Base-by-base conservation (phyloP, 1,140 invertebrate species). In the Alviniconcha marisindica region DNA sequence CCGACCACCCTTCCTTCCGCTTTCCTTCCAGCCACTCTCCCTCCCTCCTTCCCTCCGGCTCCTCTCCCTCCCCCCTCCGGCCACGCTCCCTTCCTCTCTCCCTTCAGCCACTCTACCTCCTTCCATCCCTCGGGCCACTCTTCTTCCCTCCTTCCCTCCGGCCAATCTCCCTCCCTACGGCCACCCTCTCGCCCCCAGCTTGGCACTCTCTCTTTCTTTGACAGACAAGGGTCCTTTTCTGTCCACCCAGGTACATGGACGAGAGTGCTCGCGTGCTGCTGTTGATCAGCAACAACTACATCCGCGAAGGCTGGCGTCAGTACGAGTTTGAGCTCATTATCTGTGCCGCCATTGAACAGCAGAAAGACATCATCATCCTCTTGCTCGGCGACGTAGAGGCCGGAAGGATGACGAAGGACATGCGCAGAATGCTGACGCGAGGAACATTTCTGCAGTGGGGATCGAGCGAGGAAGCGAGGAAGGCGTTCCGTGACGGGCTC, bases 241-340 rank as follows among this genome's bases (percentile, higher is more conserved):
- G n/a, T n/a, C n/a, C n/a, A n/a, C n/a, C n/a, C 51, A 78, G 77
- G 54, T 78, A 78, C 54, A 78, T 78, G 77, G 77, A 78, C 54
- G 36, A 60, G n/a, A 78, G 77, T 31, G 77, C 77, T 12, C 77
- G 77, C 12, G 28, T 78, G 14, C 21, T 78, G 54, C 48, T 78
- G 51, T 28, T 78, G 54, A 40, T 78, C 31, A 78, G 77, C 54
- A 54, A 78, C 54, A 28, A 56, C 54, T 78, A 78, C 51, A 40
- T 38, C 51, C 28, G 51, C 28, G 77, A 78, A n/a, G 54, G 77
- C 10, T 78, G 77, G 77, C 77, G 77, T 1, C 77, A 78, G 77
- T 60, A 51, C 54, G 77, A 78, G 77, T 78, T 78, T 24, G 77
- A 78, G 24, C 77, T 60, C 77, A 63, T 78, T 33, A 31, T 78